Percentiles rank a stretch among this genome's conserved stretches.
These are phyloP conservation scores for Struthio camelus DNA, from an alignment of 2,113 vertebrate species.

Conservation along the genomic window DNA sequence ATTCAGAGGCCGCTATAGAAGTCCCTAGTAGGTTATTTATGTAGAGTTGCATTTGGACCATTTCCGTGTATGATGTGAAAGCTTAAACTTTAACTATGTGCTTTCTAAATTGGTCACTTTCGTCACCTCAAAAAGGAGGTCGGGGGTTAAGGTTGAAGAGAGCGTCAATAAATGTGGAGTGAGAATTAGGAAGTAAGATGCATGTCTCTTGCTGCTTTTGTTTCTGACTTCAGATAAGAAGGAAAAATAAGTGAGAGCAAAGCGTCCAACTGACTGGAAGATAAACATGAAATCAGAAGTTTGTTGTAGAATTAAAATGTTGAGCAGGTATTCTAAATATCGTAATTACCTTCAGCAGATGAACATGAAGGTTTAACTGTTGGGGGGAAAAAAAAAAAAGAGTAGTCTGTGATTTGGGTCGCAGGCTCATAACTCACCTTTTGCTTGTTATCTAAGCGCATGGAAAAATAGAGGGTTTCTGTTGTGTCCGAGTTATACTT, in stretches of 20 bases:
- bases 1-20: constrained; percentile 89
- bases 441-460: neutral
- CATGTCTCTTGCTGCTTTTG: neutral
- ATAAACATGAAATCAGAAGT: neutral
- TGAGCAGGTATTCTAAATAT: neutral
- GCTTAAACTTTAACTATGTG: neutral
- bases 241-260: neutral
- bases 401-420: neutral
- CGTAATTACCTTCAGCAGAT: neutral
- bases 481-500: too few species aligned
- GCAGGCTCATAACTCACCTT: neutral
- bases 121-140: neutral
- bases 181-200: neutral
- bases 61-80: neutral
- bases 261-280: neutral
- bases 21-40: constrained; percentile 85
- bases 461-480: too few species aligned
- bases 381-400: neutral
- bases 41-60: neutral
- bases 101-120: neutral
- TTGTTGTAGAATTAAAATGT: neutral
- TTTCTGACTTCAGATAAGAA: neutral
- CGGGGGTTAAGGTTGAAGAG: neutral
- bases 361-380: neutral
- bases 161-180: neutral